Evolutionary conservation across 1,140 invertebrate species (phyloP).

Genomic region (Trichogramma pretiosum): DNA sequence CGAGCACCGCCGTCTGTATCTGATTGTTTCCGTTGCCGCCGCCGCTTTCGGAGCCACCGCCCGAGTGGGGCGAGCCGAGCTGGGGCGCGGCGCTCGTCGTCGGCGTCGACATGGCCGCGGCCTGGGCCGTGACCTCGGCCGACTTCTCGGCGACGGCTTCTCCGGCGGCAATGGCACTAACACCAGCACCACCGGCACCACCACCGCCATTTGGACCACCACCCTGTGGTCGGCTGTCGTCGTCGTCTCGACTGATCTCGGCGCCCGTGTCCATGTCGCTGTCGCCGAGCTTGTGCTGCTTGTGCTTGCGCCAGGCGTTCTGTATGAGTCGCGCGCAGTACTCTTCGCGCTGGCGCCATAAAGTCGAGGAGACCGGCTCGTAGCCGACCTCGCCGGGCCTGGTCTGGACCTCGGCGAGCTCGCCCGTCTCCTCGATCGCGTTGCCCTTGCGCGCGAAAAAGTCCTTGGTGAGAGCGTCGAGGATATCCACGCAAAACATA

Average conservation of each 20-base stretch:
- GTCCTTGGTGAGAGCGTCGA: slow-evolving; percentile 91
- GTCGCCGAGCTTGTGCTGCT: slow-evolving; percentile 54
- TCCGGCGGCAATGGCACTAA: background rate
- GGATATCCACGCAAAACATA: slow-evolving; percentile 95
- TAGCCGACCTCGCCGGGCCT: slow-evolving; percentile 78
- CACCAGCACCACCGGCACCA: slow-evolving; percentile 3
- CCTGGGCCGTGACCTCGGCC: too few species aligned
- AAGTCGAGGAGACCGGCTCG: slow-evolving; percentile 83
- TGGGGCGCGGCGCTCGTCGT: too few species aligned
- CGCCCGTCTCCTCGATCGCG: slow-evolving; percentile 80
- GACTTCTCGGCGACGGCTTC: background rate
- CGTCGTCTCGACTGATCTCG: slow-evolving; percentile 20
- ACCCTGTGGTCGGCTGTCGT: too few species aligned
- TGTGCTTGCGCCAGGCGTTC: slow-evolving; percentile 83
- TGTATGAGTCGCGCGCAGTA: slow-evolving; percentile 93
- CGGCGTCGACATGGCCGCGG: background rate
- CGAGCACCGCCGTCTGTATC: slow-evolving; percentile 69
- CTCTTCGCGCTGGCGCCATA: slow-evolving; percentile 91
- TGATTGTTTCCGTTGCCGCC: slow-evolving; percentile 37
- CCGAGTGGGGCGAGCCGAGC: background rate
- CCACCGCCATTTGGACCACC: too few species aligned
- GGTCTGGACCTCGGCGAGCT: slow-evolving; percentile 66
- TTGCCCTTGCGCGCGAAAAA: slow-evolving; percentile 93
- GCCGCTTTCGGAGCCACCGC: slow-evolving; percentile 34
- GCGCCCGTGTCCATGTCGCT: slow-evolving; percentile 31